These are phyloP conservation scores for Adelosebastes latens DNA, from an alignment of 2,797 vertebrate genomes.

Conservation along the genomic window DNA sequence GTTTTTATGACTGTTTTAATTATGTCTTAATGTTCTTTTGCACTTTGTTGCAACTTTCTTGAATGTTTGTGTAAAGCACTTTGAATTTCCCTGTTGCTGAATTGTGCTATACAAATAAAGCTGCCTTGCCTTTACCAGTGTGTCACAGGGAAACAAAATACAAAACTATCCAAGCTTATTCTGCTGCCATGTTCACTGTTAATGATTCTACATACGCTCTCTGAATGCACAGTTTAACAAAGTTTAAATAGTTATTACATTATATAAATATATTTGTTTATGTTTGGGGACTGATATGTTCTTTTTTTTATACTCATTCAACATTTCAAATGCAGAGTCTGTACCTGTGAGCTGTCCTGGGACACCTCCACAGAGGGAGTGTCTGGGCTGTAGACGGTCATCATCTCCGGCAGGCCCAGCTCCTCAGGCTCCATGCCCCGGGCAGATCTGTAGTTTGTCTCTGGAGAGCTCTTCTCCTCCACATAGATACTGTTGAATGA, in stretches of 20 bases:
- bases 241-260: neutral
- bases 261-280: neutral
- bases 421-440: slow-evolving; percentile 66
- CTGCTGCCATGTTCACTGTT: neutral
- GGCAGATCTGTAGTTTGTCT: slow-evolving; percentile 6
- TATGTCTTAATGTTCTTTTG: no score
- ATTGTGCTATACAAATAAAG: no score
- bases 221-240: neutral
- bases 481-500: slow-evolving; percentile 31
- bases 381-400: slow-evolving; percentile 48
- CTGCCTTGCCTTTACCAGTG: neutral
- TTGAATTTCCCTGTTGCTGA: no score
- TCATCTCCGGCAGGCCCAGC: slow-evolving; percentile 59
- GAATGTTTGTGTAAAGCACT: no score
- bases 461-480: slow-evolving; percentile 25
- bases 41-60: no score
- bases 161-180: neutral
- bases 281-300: neutral
- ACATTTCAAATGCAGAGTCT: neutral
- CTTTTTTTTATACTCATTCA: neutral
- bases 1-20: no score
- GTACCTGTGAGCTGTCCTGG: slow-evolving; percentile 63
- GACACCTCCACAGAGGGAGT: slow-evolving; percentile 19
- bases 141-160: neutral
- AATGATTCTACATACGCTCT: neutral